Evolutionary conservation across 2,888 invertebrate genomes (phyloP), one percentile per base, ranked within the genome.

Genomic region (Lasioglossum morio): DNA sequence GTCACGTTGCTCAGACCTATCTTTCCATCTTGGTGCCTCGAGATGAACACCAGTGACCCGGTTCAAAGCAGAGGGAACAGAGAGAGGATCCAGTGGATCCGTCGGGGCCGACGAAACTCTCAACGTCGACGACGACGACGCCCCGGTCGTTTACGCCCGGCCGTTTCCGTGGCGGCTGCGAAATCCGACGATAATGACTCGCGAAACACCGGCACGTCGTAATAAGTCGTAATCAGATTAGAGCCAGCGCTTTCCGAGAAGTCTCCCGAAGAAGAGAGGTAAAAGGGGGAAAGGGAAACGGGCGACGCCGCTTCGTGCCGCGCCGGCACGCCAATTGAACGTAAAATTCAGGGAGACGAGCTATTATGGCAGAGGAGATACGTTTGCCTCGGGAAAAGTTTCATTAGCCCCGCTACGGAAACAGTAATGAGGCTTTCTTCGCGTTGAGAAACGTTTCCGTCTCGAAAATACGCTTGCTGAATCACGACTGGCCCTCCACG

Each of bases 191-290:
- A 70, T 66, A 74, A 63, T 73, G 53, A 53, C 60, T 75, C 30
- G 66, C 48, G 70, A 57, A 78, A 72, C 70, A 72, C 60, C 27
- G 81, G n/a, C 78, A 78, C 63, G 75, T 80, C 79, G 80, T 85
- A 84, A 87, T 84, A 88, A 86, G 77, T 75, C 66, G 81, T 88
- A 81, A 91, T 89, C 86, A 77, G 87, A 90, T 91, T 87, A 86
- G 85, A 82, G 77, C 37, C 37, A 37, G 37, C 43, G 40, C 60
- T 63, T 63, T 60, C 37, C 70, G n/a, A n/a, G 53, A 30, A 70
- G 53, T 27, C 40, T 60, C 19, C 16, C 40, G 37, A 60, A 40
- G 40, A 75, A 53, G 53, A n/a, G 37, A 75, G 75, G 27, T 60
- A 23, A 27, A 10, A n/a, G 16, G 16, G 14, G 16, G 23, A 53